Conservation (phyloP, 2,888 invertebrate species). For the Cryptosula pallasiana region DNA sequence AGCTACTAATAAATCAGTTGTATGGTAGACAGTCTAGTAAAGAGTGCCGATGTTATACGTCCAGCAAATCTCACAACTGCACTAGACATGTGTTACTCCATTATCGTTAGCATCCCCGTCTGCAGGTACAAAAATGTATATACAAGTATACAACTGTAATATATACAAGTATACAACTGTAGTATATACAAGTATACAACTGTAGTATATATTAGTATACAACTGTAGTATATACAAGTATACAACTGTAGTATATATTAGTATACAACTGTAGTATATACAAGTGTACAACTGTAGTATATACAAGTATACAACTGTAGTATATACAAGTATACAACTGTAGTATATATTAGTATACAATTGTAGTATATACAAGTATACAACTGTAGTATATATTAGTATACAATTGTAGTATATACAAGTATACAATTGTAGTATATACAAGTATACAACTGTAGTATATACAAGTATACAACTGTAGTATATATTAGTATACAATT, state of each 20-base stretch:
- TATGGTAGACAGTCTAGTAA: no score
- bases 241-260: neutral
- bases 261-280: neutral
- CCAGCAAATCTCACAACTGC: neutral
- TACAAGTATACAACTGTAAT: neutral
- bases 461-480: neutral
- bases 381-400: neutral
- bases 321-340: neutral
- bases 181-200: neutral
- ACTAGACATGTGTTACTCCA: neutral
- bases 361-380: neutral
- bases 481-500: neutral
- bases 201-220: neutral
- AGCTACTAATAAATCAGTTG: no score
- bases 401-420: neutral
- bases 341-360: neutral
- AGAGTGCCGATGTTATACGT: neutral
- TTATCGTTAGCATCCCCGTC: neutral
- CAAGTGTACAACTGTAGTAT: neutral
- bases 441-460: neutral
- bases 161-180: neutral
- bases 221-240: neutral
- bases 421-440: neutral
- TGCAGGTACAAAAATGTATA: neutral
- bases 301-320: neutral